Evolutionary conservation across 2,888 invertebrate species (phyloP).

Genomic region (Lycia hirtaria): DNA sequence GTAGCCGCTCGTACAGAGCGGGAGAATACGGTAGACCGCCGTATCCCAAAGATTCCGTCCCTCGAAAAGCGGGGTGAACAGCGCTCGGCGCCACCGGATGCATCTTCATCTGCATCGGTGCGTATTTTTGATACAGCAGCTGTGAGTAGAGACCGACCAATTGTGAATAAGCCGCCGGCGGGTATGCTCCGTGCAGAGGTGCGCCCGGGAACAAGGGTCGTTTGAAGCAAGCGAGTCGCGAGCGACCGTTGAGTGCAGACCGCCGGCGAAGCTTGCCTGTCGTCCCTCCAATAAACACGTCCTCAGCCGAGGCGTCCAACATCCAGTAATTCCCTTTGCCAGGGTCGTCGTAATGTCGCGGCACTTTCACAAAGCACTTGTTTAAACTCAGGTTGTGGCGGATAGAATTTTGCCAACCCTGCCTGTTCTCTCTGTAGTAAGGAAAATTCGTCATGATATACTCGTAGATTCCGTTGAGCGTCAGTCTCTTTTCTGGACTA

Average conservation of each 20-base stretch:
- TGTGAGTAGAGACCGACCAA: slow-evolving; percentile 86
- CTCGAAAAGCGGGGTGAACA: slow-evolving; percentile 81
- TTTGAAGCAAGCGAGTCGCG: slow-evolving; percentile 95
- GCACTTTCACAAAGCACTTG: slow-evolving; percentile 99
- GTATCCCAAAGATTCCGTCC: slow-evolving; percentile 67
- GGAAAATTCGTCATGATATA: slow-evolving; percentile 99
- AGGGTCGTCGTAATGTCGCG: slow-evolving; percentile 99
- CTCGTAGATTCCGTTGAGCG: slow-evolving; percentile 98
- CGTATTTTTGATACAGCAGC: slow-evolving; percentile 89
- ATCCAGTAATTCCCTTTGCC: slow-evolving; percentile 99
- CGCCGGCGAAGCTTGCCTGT: slow-evolving; percentile 96
- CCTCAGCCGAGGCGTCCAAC: slow-evolving; percentile 99
- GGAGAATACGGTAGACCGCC: slow-evolving; percentile 74
- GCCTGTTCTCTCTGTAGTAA: slow-evolving; percentile 98
- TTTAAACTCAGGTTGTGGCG: slow-evolving; percentile 98
- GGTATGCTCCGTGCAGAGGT: slow-evolving; percentile 85
- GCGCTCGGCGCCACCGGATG: slow-evolving; percentile 82
- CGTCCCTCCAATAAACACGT: slow-evolving; percentile 99
- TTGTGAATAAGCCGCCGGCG: slow-evolving; percentile 84
- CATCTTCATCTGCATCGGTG: slow-evolving; percentile 83
- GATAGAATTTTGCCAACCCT: slow-evolving; percentile 99
- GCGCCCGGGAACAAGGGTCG: slow-evolving; percentile 88
- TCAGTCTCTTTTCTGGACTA: slow-evolving; percentile 96
- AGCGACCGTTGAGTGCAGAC: slow-evolving; percentile 95
- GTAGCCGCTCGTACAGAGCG: slow-evolving; percentile 68